These are phyloP conservation scores for Caenorhabditis panamensis DNA, from an alignment of 2,888 invertebrate species.

Conservation along the genomic window DNA sequence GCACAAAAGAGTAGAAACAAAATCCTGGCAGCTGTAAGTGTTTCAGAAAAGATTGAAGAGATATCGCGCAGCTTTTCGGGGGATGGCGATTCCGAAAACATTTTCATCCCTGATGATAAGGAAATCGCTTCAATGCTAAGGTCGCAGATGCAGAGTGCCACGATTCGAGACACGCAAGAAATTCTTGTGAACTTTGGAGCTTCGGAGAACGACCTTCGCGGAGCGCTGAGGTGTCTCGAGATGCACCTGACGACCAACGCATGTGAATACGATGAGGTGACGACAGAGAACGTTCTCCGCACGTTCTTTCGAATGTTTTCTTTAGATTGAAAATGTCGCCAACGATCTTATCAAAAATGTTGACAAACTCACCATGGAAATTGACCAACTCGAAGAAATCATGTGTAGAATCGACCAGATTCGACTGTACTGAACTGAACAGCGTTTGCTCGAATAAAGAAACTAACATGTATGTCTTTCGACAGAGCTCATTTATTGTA, in stretches of 20 bases:
- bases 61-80: background rate
- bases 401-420: conserved; percentile 17
- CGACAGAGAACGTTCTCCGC: conserved; percentile 4
- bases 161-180: conserved; percentile 19
- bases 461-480: no score
- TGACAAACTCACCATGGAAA: conserved; percentile 20
- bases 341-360: conserved; percentile 24
- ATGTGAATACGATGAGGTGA: conserved; percentile 35
- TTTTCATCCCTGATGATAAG: conserved; percentile 1
- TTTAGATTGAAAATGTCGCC: conserved; percentile 34
- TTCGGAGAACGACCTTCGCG: conserved; percentile 2
- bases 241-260: conserved; percentile 6
- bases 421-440: conserved; percentile 7
- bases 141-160: background rate
- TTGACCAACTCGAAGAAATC: conserved; percentile 35
- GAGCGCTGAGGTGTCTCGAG: conserved; percentile 23
- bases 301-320: conserved; percentile 7
- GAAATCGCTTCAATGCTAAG: conserved; percentile 2
- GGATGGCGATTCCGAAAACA: background rate
- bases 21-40: no score
- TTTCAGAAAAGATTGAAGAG: background rate
- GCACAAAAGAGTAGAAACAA: background rate
- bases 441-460: background rate
- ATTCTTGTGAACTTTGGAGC: conserved; percentile 21
- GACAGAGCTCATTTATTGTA: background rate